phyloP scores from a whole-genome alignment of 2,113 vertebrate genomes.

The Nothobranchius kuhntae region DNA sequence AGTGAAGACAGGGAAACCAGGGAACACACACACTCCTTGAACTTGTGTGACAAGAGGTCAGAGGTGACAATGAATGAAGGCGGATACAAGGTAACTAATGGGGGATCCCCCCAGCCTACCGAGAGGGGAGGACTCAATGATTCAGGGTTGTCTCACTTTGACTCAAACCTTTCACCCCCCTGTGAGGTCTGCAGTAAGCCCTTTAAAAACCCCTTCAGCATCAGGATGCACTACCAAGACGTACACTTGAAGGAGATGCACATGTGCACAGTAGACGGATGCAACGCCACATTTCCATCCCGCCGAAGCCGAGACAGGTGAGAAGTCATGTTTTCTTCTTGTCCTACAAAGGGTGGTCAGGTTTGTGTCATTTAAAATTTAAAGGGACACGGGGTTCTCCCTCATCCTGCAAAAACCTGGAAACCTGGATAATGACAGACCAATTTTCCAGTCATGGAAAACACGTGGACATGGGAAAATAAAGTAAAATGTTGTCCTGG shows the following conservation, averaged over 20 bases:
- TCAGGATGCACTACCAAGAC: slow-evolving; percentile 94
- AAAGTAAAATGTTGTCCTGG: too few species aligned
- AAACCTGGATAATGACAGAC: too few species aligned
- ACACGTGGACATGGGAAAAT: too few species aligned
- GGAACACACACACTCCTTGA: slow-evolving; percentile 33
- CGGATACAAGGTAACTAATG: slow-evolving; percentile 79
- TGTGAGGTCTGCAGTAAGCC: slow-evolving; percentile 94
- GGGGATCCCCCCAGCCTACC: slow-evolving; percentile 71
- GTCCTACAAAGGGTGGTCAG: background rate
- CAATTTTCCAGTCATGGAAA: too few species aligned
- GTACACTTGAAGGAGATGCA: slow-evolving; percentile 92
- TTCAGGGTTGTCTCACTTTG: slow-evolving; percentile 70
- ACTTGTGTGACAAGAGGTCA: slow-evolving; percentile 56
- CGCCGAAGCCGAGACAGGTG: slow-evolving; percentile 97
- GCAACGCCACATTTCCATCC: slow-evolving; percentile 90
- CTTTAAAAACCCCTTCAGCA: slow-evolving; percentile 92
- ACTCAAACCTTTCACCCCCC: slow-evolving; percentile 81
- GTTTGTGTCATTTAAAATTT: too few species aligned
- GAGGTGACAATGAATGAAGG: slow-evolving; percentile 68
- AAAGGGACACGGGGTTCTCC: too few species aligned
- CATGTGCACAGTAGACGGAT: slow-evolving; percentile 90
- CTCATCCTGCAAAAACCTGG: too few species aligned
- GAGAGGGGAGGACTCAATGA: slow-evolving; percentile 77
- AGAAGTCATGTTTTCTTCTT: slow-evolving; percentile 52
- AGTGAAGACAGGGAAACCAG: slow-evolving; percentile 58